phyloP scores from a whole-genome alignment of 2,797 vertebrate species.

The Micrastur ruficollis region DNA sequence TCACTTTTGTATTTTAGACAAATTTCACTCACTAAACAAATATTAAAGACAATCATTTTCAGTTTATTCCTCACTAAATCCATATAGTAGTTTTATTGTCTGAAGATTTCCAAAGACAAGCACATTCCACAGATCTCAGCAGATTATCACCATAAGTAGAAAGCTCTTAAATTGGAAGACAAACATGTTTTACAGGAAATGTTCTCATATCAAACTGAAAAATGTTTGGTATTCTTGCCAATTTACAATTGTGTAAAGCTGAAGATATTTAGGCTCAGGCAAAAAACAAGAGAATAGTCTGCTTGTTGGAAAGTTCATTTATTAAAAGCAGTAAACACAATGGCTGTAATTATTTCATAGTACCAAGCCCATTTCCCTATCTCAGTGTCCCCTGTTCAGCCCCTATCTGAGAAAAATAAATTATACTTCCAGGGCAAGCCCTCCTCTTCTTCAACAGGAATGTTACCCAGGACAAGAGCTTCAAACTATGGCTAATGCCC shows the following conservation, averaged over 20 bases:
- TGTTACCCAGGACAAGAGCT: background rate
- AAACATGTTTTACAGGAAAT: constrained; percentile 50
- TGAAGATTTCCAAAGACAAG: background rate
- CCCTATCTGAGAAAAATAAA: background rate
- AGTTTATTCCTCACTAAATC: background rate
- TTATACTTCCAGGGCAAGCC: background rate
- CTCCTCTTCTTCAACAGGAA: background rate
- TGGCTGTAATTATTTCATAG: background rate
- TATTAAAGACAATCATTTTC: background rate
- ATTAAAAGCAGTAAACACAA: background rate
- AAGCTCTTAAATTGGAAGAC: constrained; percentile 3
- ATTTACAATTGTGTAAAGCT: constrained; percentile 21
- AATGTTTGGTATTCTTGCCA: constrained; percentile 49
- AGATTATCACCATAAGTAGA: constrained; percentile 20
- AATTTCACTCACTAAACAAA: background rate
- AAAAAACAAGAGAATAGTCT: constrained; percentile 2
- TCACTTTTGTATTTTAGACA: background rate
- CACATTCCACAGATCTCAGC: constrained; percentile 41
- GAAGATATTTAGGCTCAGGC: constrained; percentile 7
- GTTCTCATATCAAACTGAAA: constrained; percentile 51
- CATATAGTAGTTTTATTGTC: constrained; percentile 12
- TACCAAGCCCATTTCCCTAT: background rate
- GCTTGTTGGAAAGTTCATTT: constrained; percentile 14
- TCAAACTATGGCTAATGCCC: background rate
- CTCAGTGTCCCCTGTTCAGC: background rate